Percentiles rank a stretch among this genome's conserved stretches.
Conservation (phyloP, 2,888 invertebrate genomes). For the Minunthozetes semirufus region DNA sequence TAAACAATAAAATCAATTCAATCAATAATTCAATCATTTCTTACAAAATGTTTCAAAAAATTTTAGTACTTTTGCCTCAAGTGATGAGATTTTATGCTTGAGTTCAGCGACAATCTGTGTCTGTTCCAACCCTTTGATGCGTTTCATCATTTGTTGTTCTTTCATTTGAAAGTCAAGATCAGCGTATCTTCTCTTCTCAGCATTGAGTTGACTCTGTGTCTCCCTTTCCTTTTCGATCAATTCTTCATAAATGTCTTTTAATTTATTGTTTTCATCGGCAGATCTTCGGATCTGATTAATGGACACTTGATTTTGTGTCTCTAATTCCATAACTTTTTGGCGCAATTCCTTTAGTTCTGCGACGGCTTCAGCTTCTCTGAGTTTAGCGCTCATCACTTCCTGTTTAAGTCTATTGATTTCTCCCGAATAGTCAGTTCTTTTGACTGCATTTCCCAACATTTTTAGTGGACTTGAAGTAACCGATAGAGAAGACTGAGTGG, state of each 20-base stretch:
- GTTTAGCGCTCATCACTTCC: slow-evolving; percentile 86
- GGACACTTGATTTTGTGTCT: slow-evolving; percentile 65
- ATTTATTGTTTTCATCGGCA: slow-evolving; percentile 81
- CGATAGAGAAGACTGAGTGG: slow-evolving; percentile 35
- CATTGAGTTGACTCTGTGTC: slow-evolving; percentile 67
- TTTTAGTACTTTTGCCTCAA: slow-evolving; percentile 73
- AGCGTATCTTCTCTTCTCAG: slow-evolving; percentile 69
- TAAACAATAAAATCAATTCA: slow-evolving; percentile 48
- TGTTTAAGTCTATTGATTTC: slow-evolving; percentile 66
- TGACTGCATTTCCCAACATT: slow-evolving; percentile 38
- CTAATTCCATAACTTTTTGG: slow-evolving; percentile 89
- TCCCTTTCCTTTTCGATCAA: slow-evolving; percentile 67
- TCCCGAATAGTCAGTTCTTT: slow-evolving; percentile 32
- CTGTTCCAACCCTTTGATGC: slow-evolving; percentile 89
- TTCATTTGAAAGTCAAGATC: slow-evolving; percentile 63
- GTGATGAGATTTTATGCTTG: slow-evolving; percentile 82
- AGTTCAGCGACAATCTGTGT: slow-evolving; percentile 88
- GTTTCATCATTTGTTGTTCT: slow-evolving; percentile 85
- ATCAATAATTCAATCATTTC: background rate
- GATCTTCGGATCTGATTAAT: slow-evolving; percentile 62
- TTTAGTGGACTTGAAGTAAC: slow-evolving; percentile 39
- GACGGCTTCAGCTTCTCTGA: slow-evolving; percentile 85
- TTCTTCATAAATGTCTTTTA: slow-evolving; percentile 70
- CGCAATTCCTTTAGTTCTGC: slow-evolving; percentile 90
- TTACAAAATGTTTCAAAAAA: background rate